phyloP scores from a whole-genome alignment of 2,888 invertebrate genomes.

The Hyppa rectilinea region DNA sequence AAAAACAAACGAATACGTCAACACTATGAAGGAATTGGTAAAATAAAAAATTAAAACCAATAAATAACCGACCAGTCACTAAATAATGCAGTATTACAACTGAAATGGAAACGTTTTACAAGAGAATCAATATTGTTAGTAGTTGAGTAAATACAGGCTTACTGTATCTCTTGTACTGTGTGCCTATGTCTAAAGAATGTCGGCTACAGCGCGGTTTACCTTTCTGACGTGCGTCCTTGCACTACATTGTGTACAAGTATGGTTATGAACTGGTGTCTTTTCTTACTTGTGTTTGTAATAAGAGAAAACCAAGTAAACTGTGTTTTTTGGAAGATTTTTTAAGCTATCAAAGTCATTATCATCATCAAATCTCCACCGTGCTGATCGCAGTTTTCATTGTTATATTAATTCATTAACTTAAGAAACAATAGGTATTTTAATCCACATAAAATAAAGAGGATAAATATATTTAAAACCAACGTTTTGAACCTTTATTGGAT shows the following conservation, averaged over 20 bases:
- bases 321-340: not conserved
- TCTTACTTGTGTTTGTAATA: conserved; percentile 9
- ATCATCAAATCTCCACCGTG: not conserved
- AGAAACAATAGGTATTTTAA: not conserved
- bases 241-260: conserved; percentile 30
- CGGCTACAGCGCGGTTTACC: conserved; percentile 56
- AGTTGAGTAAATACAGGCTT: not conserved
- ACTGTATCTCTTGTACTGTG: conserved; percentile 14
- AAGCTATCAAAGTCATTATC: not conserved
- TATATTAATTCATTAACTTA: not conserved
- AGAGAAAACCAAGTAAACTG: not conserved
- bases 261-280: conserved; percentile 26
- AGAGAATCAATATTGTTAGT: not conserved
- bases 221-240: conserved; percentile 39
- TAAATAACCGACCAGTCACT: too few relatives aligned
- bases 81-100: not conserved
- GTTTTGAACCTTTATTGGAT: too few relatives aligned
- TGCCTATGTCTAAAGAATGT: conserved; percentile 27
- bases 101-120: not conserved
- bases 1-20: too few relatives aligned
- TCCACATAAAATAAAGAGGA: too few relatives aligned
- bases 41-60: too few relatives aligned
- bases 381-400: not conserved
- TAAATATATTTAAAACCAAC: too few relatives aligned
- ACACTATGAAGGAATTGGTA: too few relatives aligned